phyloP scores from a whole-genome alignment of 2,797 vertebrate genomes.

The Aeoliscus strigatus region DNA sequence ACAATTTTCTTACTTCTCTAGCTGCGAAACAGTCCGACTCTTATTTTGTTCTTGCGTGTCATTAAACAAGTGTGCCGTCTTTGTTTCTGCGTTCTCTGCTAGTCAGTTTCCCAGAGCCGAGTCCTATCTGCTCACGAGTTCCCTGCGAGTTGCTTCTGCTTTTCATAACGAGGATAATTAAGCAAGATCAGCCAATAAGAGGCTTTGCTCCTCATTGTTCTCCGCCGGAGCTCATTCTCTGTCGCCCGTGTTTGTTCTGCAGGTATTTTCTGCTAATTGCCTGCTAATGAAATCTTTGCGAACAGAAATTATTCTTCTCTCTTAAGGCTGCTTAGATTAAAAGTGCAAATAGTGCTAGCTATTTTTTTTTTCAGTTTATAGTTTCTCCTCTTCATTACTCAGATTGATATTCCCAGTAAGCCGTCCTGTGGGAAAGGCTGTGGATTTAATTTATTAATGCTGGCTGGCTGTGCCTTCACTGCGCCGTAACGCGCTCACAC shows the following conservation, averaged over 20 bases:
- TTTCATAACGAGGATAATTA: constrained; percentile 60
- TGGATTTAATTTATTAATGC: constrained; percentile 68
- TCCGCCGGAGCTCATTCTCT: constrained; percentile 27
- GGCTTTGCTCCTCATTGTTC: constrained; percentile 44
- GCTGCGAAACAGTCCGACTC: too few relatives aligned
- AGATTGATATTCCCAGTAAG: constrained; percentile 63
- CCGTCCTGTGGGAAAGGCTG: constrained; percentile 57
- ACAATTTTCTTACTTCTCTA: constrained; percentile 1
- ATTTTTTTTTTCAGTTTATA: constrained; percentile 46
- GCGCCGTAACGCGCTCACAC: constrained; percentile 10
- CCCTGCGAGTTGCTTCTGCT: constrained; percentile 38
- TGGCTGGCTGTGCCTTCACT: constrained; percentile 40
- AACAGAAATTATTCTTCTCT: constrained; percentile 37
- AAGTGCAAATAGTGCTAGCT: constrained; percentile 51
- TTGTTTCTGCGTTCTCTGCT: constrained; percentile 17
- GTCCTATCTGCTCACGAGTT: constrained; percentile 24
- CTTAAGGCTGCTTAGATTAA: constrained; percentile 33
- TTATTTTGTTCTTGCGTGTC: constrained; percentile 1
- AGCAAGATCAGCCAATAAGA: constrained; percentile 59
- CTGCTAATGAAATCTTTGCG: constrained; percentile 64
- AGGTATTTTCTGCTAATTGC: constrained; percentile 66
- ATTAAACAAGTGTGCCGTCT: constrained; percentile 11
- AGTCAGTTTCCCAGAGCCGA: constrained; percentile 21
- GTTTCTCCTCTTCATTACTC: constrained; percentile 54
- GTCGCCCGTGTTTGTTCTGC: constrained; percentile 52